Percentiles rank a stretch among this genome's conserved stretches.
phyloP scores from a whole-genome alignment of 2,797 vertebrate genomes.

The Chelonia mydas region DNA sequence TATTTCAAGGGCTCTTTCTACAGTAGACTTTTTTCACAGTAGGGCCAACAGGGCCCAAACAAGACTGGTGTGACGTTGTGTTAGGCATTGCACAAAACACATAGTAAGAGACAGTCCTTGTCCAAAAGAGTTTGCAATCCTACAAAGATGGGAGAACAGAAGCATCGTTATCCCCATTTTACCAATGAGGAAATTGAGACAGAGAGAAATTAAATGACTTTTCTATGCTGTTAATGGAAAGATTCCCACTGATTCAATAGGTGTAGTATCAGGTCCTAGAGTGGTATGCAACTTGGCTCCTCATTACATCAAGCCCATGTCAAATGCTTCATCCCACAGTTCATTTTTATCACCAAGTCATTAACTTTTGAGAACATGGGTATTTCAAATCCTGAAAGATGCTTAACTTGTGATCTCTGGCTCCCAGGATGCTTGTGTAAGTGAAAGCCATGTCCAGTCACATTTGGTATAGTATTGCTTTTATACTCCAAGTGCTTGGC shows the following conservation, averaged over 20 bases:
- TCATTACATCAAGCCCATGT: constrained; percentile 56
- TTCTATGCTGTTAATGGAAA: not conserved
- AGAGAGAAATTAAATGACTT: constrained; percentile 13
- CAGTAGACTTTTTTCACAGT: not conserved
- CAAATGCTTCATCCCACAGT: constrained; percentile 68
- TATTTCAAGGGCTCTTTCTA: not conserved
- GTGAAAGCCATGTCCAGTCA: constrained; percentile 69
- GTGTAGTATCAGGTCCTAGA: constrained; percentile 77
- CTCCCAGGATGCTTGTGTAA: constrained; percentile 69
- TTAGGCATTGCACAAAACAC: not conserved
- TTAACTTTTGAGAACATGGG: constrained; percentile 59
- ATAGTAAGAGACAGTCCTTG: constrained; percentile 15
- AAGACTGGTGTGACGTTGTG: not conserved
- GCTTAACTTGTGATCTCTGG: constrained; percentile 53
- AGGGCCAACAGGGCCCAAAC: not conserved
- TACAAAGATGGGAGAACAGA: constrained; percentile 13
- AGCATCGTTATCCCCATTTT: constrained; percentile 62
- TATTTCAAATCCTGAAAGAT: constrained; percentile 59
- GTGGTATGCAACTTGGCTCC: constrained; percentile 73
- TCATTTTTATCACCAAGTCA: constrained; percentile 54
- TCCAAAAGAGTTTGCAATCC: not conserved
- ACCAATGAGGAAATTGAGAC: not conserved
- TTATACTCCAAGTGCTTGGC: constrained; percentile 56
- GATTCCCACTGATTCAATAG: constrained; percentile 70
- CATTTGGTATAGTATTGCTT: not conserved